phyloP scores from a whole-genome alignment of 2,113 vertebrate genomes.

The Tylochromis polylepis region DNA sequence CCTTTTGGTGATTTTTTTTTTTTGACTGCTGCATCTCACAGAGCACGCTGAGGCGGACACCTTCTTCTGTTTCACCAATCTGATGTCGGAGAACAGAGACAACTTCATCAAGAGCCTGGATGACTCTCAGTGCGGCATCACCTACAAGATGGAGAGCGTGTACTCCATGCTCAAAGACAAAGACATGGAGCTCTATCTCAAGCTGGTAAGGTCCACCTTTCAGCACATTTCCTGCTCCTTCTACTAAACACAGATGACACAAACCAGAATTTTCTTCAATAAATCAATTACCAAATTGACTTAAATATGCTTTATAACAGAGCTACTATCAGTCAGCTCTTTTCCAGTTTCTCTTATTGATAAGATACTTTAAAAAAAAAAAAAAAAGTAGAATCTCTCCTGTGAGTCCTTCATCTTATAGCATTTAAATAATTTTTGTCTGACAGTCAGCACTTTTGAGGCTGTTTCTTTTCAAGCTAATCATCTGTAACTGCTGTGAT shows the following conservation, averaged over 20 bases:
- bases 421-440: not conserved
- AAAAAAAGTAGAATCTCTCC: not conserved
- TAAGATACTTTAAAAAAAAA: not conserved
- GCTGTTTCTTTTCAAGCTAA: not conserved
- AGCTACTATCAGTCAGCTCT: not conserved
- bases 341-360: not conserved
- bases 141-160: conserved; percentile 97
- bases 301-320: not conserved
- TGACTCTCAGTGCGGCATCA: conserved; percentile 96
- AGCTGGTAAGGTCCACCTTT: conserved; percentile 77
- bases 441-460: not conserved
- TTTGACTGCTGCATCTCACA: conserved; percentile 32
- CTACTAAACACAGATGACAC: not conserved
- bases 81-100: conserved; percentile 97
- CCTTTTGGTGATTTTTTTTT: not conserved
- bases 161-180: conserved; percentile 92
- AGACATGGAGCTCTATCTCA: conserved; percentile 89
- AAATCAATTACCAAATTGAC: not conserved
- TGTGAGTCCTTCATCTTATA: not conserved
- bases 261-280: not conserved
- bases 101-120: conserved; percentile 99
- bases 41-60: conserved; percentile 96
- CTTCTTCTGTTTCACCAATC: conserved; percentile 96
- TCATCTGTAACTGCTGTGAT: not conserved
- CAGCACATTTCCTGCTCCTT: not conserved